Base-by-base conservation (phyloP, 2,888 invertebrate genomes). In the Lithodes maja region DNA sequence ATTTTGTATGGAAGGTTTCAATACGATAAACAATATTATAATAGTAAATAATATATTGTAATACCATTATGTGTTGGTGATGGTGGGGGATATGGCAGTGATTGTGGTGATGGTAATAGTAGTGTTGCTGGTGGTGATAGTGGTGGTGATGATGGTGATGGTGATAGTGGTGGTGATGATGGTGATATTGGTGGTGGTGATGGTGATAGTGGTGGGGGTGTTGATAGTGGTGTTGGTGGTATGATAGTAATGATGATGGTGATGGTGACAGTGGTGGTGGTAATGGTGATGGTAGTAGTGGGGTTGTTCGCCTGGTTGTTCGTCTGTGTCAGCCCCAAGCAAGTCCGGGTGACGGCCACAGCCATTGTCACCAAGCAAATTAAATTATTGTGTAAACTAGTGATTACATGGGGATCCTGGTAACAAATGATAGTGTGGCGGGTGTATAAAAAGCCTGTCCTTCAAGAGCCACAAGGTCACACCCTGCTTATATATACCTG, bases 101-200 rank as follows among this genome's bases (percentile, higher is more conserved):
- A 33, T 33, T 33, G 33, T 33, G 33, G 33, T 33, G 33, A 33
- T 33, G 33, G 52, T 17, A 78, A 52, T 7, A 50, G 78, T 78
- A 52, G 78, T 78, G 52, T 53, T 78, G 52, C n/a, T 78, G 15
- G 52, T 12, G 78, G 78, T 52, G 53, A 78, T 52, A 78, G 53
- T 52, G 78, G 53, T 15, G 53, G 78, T 52, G 53, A 78, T 78
- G n/a, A 5, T 77, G 2, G 78, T 52, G 78, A 78, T n/a, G 78
- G 78, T 15, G 53, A 53, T 52, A 15, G 53, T n/a, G 78, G 78
- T 52, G 3, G 49, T 3, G 75, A 52, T 50, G 75, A 12, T 68
- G 7, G 68, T 68, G 68, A 68, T 12, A 68, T 7, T 68, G 68
- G 68, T 7, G 15, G 68, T 68, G 68, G 68, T 68, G 9, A 68